Conservation (phyloP, 2,113 vertebrate species). For the Actenoides hombroni region DNA sequence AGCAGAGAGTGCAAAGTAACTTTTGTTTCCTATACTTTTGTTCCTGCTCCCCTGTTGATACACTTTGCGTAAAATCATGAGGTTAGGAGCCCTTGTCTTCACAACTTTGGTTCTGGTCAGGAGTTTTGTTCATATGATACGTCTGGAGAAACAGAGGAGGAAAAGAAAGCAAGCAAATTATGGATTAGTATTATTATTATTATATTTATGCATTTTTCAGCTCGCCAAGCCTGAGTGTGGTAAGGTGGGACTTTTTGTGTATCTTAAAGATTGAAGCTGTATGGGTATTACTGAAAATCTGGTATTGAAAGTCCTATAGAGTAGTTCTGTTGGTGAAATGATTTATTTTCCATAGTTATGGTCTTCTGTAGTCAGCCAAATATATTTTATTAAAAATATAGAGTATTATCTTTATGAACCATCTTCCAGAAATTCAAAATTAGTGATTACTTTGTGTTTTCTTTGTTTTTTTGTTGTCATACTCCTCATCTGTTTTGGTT, state of each 20-base stretch:
- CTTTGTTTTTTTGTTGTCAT: not conserved
- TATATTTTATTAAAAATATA: not conserved
- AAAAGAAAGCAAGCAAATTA: not conserved
- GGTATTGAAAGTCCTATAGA: not conserved
- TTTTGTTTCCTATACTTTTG: not conserved
- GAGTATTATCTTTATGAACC: not conserved
- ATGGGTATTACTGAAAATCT: not conserved
- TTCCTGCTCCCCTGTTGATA: not conserved
- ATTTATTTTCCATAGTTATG: not conserved
- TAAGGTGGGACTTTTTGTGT: not conserved
- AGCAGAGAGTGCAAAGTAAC: not conserved
- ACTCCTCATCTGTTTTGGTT: not conserved
- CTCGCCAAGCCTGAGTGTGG: not conserved
- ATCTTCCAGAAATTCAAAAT: not conserved
- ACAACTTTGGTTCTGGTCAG: not conserved
- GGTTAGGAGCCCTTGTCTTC: not conserved
- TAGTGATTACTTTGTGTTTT: not conserved
- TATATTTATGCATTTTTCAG: not conserved
- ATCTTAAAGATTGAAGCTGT: not conserved
- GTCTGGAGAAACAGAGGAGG: not conserved
- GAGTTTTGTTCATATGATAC: not conserved
- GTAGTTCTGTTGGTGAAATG: not conserved
- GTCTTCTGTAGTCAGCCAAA: not conserved
- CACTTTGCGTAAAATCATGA: not conserved
- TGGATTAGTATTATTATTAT: not conserved